Conservation (phyloP, 2,113 vertebrate genomes). For the Tragulus kanchil region DNA sequence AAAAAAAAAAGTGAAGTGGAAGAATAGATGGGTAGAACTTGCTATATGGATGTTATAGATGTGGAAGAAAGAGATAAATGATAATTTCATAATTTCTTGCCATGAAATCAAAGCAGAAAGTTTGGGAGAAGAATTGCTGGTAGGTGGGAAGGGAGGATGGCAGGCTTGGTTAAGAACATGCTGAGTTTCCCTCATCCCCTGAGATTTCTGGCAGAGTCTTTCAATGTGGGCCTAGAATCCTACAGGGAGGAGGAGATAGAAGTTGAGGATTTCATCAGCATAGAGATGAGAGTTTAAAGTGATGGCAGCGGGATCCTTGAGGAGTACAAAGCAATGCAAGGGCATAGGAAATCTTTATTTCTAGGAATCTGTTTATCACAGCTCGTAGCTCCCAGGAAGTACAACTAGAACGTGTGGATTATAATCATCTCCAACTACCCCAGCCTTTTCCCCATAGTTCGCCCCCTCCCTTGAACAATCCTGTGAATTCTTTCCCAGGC, state of each 20-base stretch:
- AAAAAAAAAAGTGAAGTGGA: constrained; percentile 26
- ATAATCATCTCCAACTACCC: not conserved
- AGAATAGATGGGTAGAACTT: constrained; percentile 21
- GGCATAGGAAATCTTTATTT: not conserved
- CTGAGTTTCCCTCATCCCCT: constrained; percentile 29
- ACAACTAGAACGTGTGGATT: not conserved
- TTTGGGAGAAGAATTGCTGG: constrained; percentile 48
- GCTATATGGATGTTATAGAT: not conserved
- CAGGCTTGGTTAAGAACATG: constrained; percentile 1
- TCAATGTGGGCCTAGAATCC: constrained; percentile 21
- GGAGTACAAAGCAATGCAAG: constrained; percentile 25
- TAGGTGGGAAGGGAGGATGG: not conserved
- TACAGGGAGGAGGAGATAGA: not conserved
- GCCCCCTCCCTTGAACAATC: not conserved
- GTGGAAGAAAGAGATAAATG: constrained; percentile 1
- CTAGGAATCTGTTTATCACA: not conserved
- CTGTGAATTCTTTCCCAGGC: not conserved
- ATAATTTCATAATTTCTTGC: constrained; percentile 8
- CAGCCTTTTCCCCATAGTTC: not conserved
- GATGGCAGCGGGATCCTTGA: not conserved
- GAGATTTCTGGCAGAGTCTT: not conserved
- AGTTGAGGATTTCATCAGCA: not conserved
- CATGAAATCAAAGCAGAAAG: constrained; percentile 31
- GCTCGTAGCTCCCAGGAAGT: not conserved
- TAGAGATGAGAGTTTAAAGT: constrained; percentile 21